Evolutionary conservation across 1,140 invertebrate genomes (phyloP), one percentile per base, ranked within the genome.

Genomic region (Eulimnadia texana): DNA sequence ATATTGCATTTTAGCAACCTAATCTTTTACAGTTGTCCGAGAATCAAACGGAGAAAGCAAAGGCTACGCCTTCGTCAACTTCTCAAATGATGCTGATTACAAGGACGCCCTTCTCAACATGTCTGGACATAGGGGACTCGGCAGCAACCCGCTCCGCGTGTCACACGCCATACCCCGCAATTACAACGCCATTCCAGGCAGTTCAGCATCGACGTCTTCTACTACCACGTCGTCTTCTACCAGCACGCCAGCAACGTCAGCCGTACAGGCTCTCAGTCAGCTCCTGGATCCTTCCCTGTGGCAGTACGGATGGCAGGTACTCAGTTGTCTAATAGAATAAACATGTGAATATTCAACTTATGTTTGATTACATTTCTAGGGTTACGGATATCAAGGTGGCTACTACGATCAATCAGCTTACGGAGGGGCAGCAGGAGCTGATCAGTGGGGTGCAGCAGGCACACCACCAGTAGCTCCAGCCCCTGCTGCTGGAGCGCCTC

Each of bases 61-160:
- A 77, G 93, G 93, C 33, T 97, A 94, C 73, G 94, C 93, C n/a
- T 97, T 97, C 78, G 88, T 98, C 1, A 78, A 90, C 67, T 97
- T 98, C 72, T 85, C 88, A 9, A 90, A 87, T 70, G 93, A 97
- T 75, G 86, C 90, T 63, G 93, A 98, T 69, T 92, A 96, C 69
- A 89, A 93, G 69, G 85, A 89, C 70, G 92, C 92, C 66, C 75
- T 96, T 49, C 83, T 86, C 25, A 76, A 79, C 65, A 79, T 79
- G 78, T 76, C 77, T 64, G 74, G 75, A 55, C 72, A 73, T 65
- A 68, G 70, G 10, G 74, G 73, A 2, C 67, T 80, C 22, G 78
- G 75, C 9, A 66, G 67, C 3, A 74, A 74, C 60, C 72, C 74
- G 51, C 71, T 78, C 56, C 66, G 72, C 60, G 74, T 78, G 29